Evolutionary conservation across 2,113 vertebrate genomes (phyloP).

Genomic region (Hypanus sabinus): DNA sequence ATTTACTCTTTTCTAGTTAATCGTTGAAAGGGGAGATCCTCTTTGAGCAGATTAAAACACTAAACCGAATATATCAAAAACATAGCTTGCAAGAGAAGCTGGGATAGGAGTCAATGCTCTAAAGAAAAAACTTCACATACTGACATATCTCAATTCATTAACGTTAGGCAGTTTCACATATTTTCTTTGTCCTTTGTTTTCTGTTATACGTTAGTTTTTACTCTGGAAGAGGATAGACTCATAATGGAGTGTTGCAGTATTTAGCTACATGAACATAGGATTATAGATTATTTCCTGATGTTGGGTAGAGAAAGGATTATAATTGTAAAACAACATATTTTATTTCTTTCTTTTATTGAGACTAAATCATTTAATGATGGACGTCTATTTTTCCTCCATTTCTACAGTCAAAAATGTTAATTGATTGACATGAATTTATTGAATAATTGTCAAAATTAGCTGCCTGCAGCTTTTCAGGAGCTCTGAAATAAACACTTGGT

Average conservation of each 20-base stretch:
- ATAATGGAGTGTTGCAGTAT: not conserved
- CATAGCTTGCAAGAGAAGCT: not conserved
- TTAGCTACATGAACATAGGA: not conserved
- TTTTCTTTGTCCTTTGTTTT: not conserved
- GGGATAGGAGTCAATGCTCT: not conserved
- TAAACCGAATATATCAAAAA: constrained; percentile 18
- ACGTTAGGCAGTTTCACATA: not conserved
- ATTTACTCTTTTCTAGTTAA: constrained; percentile 31
- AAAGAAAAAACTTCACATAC: not conserved
- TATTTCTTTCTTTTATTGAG: not conserved
- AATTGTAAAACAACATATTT: not conserved
- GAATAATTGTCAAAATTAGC: constrained; percentile 14
- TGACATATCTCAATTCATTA: not conserved
- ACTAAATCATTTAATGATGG: not conserved
- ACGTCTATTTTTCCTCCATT: not conserved
- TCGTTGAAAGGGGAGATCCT: constrained; percentile 9
- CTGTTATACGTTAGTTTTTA: not conserved
- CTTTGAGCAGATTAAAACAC: not conserved
- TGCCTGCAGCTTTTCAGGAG: not conserved
- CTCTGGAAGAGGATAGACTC: not conserved
- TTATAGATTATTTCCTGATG: not conserved
- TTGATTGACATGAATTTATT: not conserved
- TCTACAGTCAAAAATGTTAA: not conserved
- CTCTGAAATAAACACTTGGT: not conserved
- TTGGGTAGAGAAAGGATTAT: not conserved